phyloP scores from a whole-genome alignment of 2,113 vertebrate genomes.

The Empidonax traillii region DNA sequence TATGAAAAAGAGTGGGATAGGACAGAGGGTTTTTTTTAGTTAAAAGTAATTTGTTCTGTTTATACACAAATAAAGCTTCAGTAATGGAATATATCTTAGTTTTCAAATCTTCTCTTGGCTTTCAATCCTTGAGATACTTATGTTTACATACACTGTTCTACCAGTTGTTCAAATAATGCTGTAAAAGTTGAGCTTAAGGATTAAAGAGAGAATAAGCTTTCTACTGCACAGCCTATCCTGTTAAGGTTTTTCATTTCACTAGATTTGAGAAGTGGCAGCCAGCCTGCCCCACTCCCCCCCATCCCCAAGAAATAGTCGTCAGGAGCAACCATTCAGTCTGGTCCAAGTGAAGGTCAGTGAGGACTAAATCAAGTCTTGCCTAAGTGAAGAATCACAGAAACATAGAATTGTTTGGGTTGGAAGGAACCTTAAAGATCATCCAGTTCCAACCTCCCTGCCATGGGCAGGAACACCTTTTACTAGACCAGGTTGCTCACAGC shows the following conservation, averaged over 20 bases:
- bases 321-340: not conserved
- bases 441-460: not conserved
- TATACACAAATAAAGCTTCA: not conserved
- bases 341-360: not conserved
- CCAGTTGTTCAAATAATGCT: not conserved
- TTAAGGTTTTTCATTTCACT: not conserved
- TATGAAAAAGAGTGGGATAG: not conserved
- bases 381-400: not conserved
- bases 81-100: not conserved
- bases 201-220: not conserved
- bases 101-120: not conserved
- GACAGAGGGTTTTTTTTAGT: not conserved
- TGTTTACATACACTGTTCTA: not conserved
- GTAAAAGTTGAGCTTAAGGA: not conserved
- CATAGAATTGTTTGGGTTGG: not conserved
- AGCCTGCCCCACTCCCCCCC: not conserved
- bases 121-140: not conserved
- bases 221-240: not conserved
- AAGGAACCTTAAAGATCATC: not conserved
- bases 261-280: not conserved
- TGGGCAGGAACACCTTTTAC: not conserved
- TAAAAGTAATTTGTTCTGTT: not conserved
- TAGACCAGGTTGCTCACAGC: not conserved
- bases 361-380: not conserved
- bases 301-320: not conserved